phyloP scores from a whole-genome alignment of 2,797 vertebrate genomes.

The Coregonus suidteri region DNA sequence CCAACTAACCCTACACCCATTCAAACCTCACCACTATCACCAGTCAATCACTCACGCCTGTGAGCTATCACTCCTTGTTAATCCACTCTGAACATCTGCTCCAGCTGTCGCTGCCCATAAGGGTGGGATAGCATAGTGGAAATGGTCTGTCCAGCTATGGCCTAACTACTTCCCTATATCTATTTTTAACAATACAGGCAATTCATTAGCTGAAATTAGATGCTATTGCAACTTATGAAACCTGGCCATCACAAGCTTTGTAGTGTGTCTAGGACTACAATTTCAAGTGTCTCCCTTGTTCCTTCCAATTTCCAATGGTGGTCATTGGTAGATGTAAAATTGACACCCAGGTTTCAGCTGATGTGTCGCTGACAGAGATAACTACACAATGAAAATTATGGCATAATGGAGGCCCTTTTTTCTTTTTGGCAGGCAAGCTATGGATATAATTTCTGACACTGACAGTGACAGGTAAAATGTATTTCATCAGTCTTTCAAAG shows the following conservation, averaged over 20 bases:
- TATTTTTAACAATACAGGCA: neutral
- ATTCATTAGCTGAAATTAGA: neutral
- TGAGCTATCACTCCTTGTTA: no score
- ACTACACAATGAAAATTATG: constrained; percentile 64
- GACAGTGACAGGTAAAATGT: constrained; percentile 69
- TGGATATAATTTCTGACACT: constrained; percentile 58
- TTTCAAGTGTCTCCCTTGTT: neutral
- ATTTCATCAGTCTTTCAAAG: constrained; percentile 65
- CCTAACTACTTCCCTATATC: neutral
- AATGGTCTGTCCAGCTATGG: neutral
- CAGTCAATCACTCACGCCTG: neutral
- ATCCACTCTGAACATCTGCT: neutral
- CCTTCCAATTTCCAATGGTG: no score
- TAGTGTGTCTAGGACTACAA: neutral
- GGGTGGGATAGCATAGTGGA: neutral
- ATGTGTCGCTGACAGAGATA: constrained; percentile 20
- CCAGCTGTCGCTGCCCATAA: neutral
- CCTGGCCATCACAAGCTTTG: neutral
- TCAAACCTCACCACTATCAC: neutral
- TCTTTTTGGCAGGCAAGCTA: constrained; percentile 41
- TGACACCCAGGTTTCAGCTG: no score
- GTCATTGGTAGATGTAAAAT: no score
- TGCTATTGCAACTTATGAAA: neutral
- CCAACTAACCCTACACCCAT: no score
- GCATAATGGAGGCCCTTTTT: constrained; percentile 64